Evolutionary conservation across 1,140 invertebrate species (phyloP).

Genomic region (Dryas iulia): DNA sequence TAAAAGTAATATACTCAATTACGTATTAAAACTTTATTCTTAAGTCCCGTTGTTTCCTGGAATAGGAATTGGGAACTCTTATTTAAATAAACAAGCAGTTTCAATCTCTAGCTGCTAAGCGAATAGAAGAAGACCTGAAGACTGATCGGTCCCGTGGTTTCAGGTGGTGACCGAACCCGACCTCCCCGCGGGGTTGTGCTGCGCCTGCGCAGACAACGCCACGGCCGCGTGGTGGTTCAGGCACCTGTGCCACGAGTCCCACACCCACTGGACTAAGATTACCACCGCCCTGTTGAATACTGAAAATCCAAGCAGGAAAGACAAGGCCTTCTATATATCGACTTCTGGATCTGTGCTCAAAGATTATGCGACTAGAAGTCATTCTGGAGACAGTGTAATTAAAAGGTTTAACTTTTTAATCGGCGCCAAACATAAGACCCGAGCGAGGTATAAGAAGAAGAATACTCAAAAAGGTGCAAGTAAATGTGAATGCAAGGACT

Average conservation of each 20-base stretch:
- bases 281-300: conserved; percentile 22
- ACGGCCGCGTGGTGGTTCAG: conserved; percentile 44
- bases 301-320: conserved; percentile 25
- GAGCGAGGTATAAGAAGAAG: conserved; percentile 4
- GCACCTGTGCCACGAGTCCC: conserved; percentile 41
- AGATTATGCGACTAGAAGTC: conserved; percentile 33
- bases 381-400: conserved; percentile 24
- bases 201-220: conserved; percentile 43
- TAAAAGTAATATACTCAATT: no score
- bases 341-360: conserved; percentile 35
- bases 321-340: conserved; percentile 45
- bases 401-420: conserved; percentile 32
- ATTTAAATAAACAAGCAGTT: no score
- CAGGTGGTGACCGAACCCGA: conserved; percentile 54
- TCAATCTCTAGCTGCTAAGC: neutral
- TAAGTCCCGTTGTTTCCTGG: no score
- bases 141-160: conserved; percentile 62
- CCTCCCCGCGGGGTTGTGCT: conserved; percentile 53
- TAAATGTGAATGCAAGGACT: conserved; percentile 47
- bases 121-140: conserved; percentile 39
- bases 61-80: no score
- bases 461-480: conserved; percentile 11
- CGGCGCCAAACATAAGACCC: neutral
- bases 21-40: no score
- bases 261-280: conserved; percentile 41